Percentiles rank a stretch among this genome's conserved stretches.
These are phyloP conservation scores for Latheticus oryzae DNA, from an alignment of 2,888 invertebrate genomes.

Conservation along the genomic window DNA sequence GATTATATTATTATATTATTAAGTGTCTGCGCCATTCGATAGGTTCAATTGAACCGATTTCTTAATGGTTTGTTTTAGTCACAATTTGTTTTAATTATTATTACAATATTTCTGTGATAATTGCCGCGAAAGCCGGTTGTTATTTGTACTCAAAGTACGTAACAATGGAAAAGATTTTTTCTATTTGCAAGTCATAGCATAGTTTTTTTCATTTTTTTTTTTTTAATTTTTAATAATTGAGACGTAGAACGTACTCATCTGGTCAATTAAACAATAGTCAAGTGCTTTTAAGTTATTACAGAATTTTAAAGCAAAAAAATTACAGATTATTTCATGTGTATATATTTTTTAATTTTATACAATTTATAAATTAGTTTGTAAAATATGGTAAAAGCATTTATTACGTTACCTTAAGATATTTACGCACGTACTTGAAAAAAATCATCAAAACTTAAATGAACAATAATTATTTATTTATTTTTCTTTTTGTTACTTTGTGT, in stretches of 20 bases:
- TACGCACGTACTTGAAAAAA: slow-evolving; percentile 15
- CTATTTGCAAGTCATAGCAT: slow-evolving; percentile 52
- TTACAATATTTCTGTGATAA: slow-evolving; percentile 60
- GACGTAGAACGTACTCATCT: slow-evolving; percentile 40
- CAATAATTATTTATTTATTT: slow-evolving; percentile 34
- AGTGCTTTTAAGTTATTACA: slow-evolving; percentile 40
- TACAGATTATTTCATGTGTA: slow-evolving; percentile 49
- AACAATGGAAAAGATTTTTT: slow-evolving; percentile 47
- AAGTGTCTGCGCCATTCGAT: slow-evolving; percentile 18
- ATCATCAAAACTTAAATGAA: slow-evolving; percentile 7
- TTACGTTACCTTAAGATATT: slow-evolving; percentile 56
- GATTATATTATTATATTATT: slow-evolving; percentile 18
- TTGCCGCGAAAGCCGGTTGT: slow-evolving; percentile 47
- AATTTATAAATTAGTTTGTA: slow-evolving; percentile 47
- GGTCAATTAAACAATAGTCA: slow-evolving; percentile 47
- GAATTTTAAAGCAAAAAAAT: slow-evolving; percentile 27
- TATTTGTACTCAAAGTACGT: slow-evolving; percentile 37
- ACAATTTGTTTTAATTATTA: slow-evolving; percentile 50
- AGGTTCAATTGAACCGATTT: slow-evolving; percentile 15
- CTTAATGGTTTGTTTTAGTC: slow-evolving; percentile 50
- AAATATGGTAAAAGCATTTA: slow-evolving; percentile 58
- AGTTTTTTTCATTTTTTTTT: slow-evolving; percentile 44
- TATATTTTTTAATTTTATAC: slow-evolving; percentile 56
- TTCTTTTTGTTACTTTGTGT: slow-evolving; percentile 9
- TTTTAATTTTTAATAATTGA: slow-evolving; percentile 44